Evolutionary conservation across 1,140 invertebrate genomes (phyloP).

Genomic region (Cydia splendana): DNA sequence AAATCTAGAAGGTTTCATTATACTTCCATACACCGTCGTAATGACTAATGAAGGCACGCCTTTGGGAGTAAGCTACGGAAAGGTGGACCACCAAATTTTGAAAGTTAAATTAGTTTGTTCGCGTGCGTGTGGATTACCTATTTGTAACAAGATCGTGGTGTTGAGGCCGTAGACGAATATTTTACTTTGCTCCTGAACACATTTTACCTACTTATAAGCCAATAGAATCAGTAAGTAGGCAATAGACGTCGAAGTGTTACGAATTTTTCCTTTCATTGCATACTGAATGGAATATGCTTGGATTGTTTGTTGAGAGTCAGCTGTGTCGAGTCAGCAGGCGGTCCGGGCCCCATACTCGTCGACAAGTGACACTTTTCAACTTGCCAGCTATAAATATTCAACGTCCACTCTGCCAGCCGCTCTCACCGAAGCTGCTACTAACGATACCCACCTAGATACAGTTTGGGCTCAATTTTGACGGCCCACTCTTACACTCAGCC

Average conservation of each 20-base stretch:
- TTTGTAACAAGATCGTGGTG: not conserved
- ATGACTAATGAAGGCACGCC: not conserved
- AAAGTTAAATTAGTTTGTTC: not conserved
- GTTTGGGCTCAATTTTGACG: conserved; percentile 79
- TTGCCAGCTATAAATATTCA: conserved; percentile 75
- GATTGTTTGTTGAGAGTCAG: conserved; percentile 58
- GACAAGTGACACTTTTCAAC: conserved; percentile 67
- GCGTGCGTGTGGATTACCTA: not conserved
- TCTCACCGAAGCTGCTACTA: conserved; percentile 45
- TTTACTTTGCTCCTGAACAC: not conserved
- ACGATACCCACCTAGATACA: conserved; percentile 75
- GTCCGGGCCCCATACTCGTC: conserved; percentile 45
- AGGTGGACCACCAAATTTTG: not conserved
- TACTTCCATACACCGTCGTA: no score
- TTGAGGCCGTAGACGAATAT: not conserved
- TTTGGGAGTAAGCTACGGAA: not conserved
- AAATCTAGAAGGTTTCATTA: no score
- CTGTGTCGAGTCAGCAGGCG: conserved; percentile 54
- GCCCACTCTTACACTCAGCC: conserved; percentile 62
- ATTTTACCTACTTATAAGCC: not conserved
- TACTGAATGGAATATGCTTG: not conserved
- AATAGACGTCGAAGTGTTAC: conserved; percentile 1
- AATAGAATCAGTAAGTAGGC: conserved; percentile 14
- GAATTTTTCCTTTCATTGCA: conserved; percentile 20
- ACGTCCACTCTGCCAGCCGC: conserved; percentile 55